phyloP scores from a whole-genome alignment of 1,140 invertebrate species.

The Brachionus angularis region DNA sequence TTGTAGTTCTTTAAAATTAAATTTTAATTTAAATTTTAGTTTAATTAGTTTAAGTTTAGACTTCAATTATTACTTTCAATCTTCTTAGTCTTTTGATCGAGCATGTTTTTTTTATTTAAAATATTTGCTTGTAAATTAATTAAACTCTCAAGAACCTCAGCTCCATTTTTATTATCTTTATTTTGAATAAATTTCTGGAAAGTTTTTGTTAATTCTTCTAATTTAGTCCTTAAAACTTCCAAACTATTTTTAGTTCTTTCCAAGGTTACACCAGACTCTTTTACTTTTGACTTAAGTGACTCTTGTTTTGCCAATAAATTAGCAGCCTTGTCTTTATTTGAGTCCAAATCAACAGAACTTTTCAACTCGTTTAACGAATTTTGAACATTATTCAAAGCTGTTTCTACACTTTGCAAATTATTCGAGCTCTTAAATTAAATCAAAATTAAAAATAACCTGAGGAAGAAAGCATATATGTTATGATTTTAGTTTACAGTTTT shows the following conservation, averaged over 20 bases:
- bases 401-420: neutral
- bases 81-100: conserved; percentile 19
- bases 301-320: conserved; percentile 36
- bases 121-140: conserved; percentile 35
- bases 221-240: conserved; percentile 6
- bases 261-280: conserved; percentile 37
- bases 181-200: conserved; percentile 33
- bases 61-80: conserved; percentile 23
- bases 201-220: conserved; percentile 6
- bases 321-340: conserved; percentile 11
- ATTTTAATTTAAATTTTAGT: neutral
- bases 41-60: neutral
- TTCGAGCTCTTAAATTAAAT: conserved; percentile 26
- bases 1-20: conserved; percentile 19
- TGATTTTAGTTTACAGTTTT: neutral
- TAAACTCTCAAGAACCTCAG: conserved; percentile 20
- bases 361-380: conserved; percentile 18
- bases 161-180: conserved; percentile 37
- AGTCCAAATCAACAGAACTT: conserved; percentile 30
- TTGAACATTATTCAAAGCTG: conserved; percentile 10
- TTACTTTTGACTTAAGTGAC: conserved; percentile 37
- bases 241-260: conserved; percentile 36
- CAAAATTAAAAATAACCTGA: neutral
- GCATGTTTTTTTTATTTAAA: conserved; percentile 5
- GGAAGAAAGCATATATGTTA: neutral